Evolutionary conservation across 2,113 vertebrate genomes (phyloP), one percentile per base, ranked within the genome.

Genomic region (Eclectus roratus): DNA sequence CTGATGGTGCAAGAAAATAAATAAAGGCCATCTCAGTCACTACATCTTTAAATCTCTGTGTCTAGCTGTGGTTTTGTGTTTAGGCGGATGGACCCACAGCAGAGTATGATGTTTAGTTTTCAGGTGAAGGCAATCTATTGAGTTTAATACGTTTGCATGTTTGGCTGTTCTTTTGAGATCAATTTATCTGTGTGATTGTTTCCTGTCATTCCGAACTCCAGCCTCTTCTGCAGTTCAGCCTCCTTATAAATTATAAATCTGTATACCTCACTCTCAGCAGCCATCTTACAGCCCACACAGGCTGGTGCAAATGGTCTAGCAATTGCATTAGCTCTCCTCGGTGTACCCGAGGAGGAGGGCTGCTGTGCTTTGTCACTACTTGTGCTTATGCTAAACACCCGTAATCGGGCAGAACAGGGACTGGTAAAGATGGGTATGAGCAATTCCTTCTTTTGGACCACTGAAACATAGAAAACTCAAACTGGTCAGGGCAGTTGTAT

Each of bases 161-260:
- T 79, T 72, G 85, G 64, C 88, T 58, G 82, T 78, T 91, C 70
- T 94, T 80, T 90, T 87, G 92, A 96, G 85, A 88, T 80, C 66
- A 58, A 16, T 93, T 96, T 93, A 77, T 18, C 71, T 10, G 4
- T 8, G 7, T 7, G 20, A 74, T 89, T 95, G 73, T 89, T 96
- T 89, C 71, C 88, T 80, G 71, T 80, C 66, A 7, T 85, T 95
- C 88, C 0, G 0, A 93, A 88, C 92, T 80, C 81, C 53, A 88
- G 85, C 55, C 78, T 91, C 76, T 86, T 91, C 85, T 80, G 88
- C 93, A 84, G 76, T 35, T 37, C 90, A 69, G 56, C 71, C 91
- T 89, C 89, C 90, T 96, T 87, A 97, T 96, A 87, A 96, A 96
- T 93, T 89, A 94, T 89, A 58, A 91, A 91, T 95, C 90, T 85